Base-by-base conservation (phyloP, 2,797 vertebrate genomes). In the Carduelis carduelis region DNA sequence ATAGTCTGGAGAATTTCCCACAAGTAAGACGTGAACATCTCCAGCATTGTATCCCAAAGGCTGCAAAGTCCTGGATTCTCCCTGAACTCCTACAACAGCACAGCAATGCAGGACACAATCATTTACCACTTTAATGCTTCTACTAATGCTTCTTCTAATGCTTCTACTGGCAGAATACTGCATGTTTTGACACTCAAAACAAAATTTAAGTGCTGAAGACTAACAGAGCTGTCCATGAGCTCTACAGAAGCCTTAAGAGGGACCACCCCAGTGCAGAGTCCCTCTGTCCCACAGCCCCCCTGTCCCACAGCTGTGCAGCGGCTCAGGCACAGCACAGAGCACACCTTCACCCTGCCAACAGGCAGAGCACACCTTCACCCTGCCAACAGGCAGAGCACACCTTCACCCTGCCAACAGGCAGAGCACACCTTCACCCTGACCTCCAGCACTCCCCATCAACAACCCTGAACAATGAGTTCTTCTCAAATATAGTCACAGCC, bases 1-100 rank as follows among this genome's bases (percentile, higher is more conserved):
- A 30, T 0, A 47, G 10, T 1, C 30, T 47, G 11, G 47, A 44
- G 47, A 65, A 50, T 10, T 23, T 24, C 24, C 65, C 49, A 23
- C 0, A 2, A 53, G 1, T 10, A 49, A 27, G 4, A 8, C 11
- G 19, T 0, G 0, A 69, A 23, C 2, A 7, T 9, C 9, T 52
- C 41, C 24, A 12, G 11, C 56, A 6, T 1, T 18, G 17, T 1
- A 28, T 3, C 44, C 39, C 47, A 47, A 63, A 80, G 7, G 50
- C 76, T 35, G 18, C 18, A 39, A 65, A 68, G 30, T 10, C 55
- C 12, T 22, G 26, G 6, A 18, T 15, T 10, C 24, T 39, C 49
- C 24, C n/a, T 21, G 4, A 64, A 11, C 24, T 16, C 8, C 34
- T 23, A 6, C n/a, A 57, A 35, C 4, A 28, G 26, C 24, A 41